These are phyloP conservation scores for Kuschelorhynchus macadamiae DNA, from an alignment of 2,888 invertebrate genomes.

Conservation along the genomic window DNA sequence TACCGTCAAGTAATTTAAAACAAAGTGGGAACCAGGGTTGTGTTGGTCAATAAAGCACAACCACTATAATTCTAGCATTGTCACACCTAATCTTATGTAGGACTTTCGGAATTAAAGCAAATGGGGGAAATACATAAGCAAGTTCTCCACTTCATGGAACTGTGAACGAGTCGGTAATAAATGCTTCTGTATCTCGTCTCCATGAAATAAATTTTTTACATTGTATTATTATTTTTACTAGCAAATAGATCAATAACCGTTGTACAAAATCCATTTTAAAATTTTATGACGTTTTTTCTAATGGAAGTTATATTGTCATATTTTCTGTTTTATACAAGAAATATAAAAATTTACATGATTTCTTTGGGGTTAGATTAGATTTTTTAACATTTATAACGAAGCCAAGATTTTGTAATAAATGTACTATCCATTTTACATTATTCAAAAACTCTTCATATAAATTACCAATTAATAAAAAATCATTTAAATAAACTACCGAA, in stretches of 20 bases:
- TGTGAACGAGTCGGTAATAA: background rate
- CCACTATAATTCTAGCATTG: background rate
- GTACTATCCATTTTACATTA: background rate
- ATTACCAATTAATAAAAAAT: conserved; percentile 2
- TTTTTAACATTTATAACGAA: background rate
- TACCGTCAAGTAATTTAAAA: too few relatives aligned
- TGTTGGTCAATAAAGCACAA: background rate
- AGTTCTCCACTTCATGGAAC: background rate
- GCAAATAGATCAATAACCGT: background rate
- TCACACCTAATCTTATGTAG: background rate
- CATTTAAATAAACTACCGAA: background rate
- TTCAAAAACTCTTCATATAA: background rate
- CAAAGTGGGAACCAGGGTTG: background rate
- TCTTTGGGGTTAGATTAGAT: background rate
- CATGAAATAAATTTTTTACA: conserved; percentile 6
- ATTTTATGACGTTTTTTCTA: background rate
- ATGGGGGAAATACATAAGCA: conserved; percentile 6
- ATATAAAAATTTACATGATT: background rate
- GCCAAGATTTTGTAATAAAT: background rate
- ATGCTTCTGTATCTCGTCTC: background rate
- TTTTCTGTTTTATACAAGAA: background rate
- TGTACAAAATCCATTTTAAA: background rate
- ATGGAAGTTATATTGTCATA: background rate
- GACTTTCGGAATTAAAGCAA: background rate
- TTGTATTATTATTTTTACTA: background rate